phyloP scores from a whole-genome alignment of 2,797 vertebrate species.

The Rhinogobio ventralis region DNA sequence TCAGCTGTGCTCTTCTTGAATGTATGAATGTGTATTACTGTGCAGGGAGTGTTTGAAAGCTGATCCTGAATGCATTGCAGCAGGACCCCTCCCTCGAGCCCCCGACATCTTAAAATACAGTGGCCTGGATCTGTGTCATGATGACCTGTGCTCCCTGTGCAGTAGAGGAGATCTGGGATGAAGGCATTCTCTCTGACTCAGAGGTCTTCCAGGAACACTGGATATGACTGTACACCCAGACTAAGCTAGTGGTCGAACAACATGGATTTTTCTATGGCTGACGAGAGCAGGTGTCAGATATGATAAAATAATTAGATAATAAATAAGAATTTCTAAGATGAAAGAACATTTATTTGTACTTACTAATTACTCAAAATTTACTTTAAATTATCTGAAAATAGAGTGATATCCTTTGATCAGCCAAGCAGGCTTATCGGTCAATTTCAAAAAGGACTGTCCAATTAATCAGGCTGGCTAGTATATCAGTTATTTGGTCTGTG shows the following conservation, averaged over 20 bases:
- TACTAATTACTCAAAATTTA: background rate
- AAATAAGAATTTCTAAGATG: background rate
- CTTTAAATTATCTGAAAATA: background rate
- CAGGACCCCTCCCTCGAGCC: background rate
- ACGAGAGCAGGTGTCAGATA: background rate
- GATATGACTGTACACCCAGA: constrained; percentile 15
- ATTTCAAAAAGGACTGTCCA: background rate
- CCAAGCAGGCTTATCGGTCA: background rate
- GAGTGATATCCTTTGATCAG: background rate
- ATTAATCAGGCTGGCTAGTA: background rate
- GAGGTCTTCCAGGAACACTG: constrained; percentile 41
- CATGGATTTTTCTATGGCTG: background rate
- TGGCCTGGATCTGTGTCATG: constrained; percentile 8
- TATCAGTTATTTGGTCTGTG: background rate
- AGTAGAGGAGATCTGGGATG: constrained; percentile 1
- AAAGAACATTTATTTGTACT: background rate
- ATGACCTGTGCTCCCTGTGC: constrained; percentile 6
- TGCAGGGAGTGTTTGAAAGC: constrained; percentile 40
- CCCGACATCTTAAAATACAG: constrained; percentile 32
- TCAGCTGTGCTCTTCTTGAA: constrained; percentile 47
- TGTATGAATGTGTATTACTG: constrained; percentile 36
- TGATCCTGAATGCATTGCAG: constrained; percentile 30
- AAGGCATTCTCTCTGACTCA: constrained; percentile 18
- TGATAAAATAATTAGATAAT: background rate
- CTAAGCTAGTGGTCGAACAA: background rate